These are phyloP conservation scores for Peromyscus eremicus DNA, from an alignment of 2,797 vertebrate genomes.

Conservation along the genomic window DNA sequence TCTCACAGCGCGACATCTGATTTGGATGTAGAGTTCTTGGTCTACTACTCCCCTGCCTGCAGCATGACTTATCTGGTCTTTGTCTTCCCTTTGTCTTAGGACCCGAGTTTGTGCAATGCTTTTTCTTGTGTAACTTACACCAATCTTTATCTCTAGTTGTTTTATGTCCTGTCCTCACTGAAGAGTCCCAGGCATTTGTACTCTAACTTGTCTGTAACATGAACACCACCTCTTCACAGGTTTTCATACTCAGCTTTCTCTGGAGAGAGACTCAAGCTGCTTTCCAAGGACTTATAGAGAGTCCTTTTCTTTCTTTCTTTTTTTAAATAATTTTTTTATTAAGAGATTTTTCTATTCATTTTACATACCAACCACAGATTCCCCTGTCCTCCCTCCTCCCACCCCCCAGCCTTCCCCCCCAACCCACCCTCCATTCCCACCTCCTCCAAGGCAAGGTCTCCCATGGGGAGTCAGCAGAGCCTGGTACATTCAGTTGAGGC, in stretches of 20 bases:
- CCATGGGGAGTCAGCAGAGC: no score
- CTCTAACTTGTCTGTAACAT: not conserved
- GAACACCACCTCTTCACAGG: not conserved
- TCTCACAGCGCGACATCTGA: constrained; percentile 8
- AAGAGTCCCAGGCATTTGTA: not conserved
- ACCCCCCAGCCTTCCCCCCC: no score
- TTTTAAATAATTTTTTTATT: no score
- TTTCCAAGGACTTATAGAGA: not conserved
- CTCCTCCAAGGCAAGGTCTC: no score
- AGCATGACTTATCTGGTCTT: not conserved
- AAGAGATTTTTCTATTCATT: no score
- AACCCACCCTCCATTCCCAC: no score
- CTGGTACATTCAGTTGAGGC: no score
- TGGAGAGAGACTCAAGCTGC: not conserved
- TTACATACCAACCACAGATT: no score
- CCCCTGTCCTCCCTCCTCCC: no score
- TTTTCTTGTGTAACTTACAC: not conserved
- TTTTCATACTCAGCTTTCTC: not conserved
- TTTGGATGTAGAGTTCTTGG: constrained; percentile 1
- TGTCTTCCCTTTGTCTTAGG: not conserved
- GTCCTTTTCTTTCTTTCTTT: not conserved
- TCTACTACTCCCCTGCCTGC: not conserved
- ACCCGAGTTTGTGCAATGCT: not conserved
- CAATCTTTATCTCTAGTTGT: not conserved
- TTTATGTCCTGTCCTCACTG: not conserved